These are phyloP conservation scores for Ictidomys tridecemlineatus DNA, from an alignment of 2,113 vertebrate genomes.

Conservation along the genomic window DNA sequence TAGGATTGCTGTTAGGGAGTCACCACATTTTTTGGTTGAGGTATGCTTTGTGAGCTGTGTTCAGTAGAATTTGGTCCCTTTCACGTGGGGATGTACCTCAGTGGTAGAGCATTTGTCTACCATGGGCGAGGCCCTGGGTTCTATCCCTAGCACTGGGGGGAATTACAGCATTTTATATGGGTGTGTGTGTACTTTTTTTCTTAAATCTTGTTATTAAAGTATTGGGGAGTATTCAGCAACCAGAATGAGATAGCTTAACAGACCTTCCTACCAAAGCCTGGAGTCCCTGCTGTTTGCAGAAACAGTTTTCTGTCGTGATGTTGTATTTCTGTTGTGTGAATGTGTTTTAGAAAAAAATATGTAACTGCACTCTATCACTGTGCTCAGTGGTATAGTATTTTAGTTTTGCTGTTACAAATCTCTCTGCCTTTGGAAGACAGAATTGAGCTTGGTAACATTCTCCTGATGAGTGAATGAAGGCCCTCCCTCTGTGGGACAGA, in stretches of 20 bases:
- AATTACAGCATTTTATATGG: background rate
- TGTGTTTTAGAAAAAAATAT: conserved; percentile 30
- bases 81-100: background rate
- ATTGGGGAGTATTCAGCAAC: background rate
- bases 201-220: conserved; percentile 16
- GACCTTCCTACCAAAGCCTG: background rate
- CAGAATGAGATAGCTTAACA: conserved; percentile 24
- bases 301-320: conserved; percentile 56
- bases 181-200: background rate
- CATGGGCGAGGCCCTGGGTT: background rate
- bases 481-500: background rate
- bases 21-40: background rate
- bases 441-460: conserved; percentile 5
- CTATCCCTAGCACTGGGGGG: background rate
- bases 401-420: conserved; percentile 40
- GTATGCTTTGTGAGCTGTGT: background rate
- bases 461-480: background rate
- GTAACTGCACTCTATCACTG: background rate
- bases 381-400: conserved; percentile 32
- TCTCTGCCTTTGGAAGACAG: background rate
- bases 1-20: background rate
- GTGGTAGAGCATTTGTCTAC: background rate
- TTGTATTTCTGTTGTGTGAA: conserved; percentile 55
- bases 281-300: conserved; percentile 53
- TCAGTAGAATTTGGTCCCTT: background rate